Evolutionary conservation across 2,113 vertebrate genomes (phyloP).

Genomic region (Cromileptes altivelis): DNA sequence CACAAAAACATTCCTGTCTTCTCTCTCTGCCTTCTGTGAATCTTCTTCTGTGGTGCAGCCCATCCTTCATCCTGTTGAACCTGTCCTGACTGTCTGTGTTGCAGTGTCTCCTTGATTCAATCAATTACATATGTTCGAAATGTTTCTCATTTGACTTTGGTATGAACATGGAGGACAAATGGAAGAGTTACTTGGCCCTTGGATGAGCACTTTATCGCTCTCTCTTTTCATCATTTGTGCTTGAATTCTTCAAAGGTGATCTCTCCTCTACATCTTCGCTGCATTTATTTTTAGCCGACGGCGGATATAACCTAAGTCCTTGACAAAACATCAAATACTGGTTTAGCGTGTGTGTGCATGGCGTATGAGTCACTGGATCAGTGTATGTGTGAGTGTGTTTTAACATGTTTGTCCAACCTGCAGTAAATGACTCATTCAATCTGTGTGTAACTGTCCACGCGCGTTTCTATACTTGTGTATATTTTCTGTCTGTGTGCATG

Average conservation of each 20-base stretch:
- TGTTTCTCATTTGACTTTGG: slow-evolving; percentile 59
- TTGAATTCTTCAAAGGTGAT: slow-evolving; percentile 66
- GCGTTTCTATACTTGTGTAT: slow-evolving; percentile 43
- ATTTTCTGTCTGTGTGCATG: not conserved
- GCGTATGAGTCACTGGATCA: slow-evolving; percentile 73
- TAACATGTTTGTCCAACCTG: slow-evolving; percentile 79
- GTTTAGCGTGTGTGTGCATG: slow-evolving; percentile 69
- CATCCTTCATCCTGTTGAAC: slow-evolving; percentile 16
- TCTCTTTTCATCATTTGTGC: slow-evolving; percentile 50
- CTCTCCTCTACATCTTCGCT: slow-evolving; percentile 53
- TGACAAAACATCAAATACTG: slow-evolving; percentile 77
- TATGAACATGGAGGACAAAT: slow-evolving; percentile 51
- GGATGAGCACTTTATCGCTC: slow-evolving; percentile 44
- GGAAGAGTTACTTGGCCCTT: slow-evolving; percentile 33
- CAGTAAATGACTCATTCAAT: slow-evolving; percentile 70
- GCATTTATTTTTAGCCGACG: slow-evolving; percentile 72
- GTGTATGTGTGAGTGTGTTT: slow-evolving; percentile 70
- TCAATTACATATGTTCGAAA: slow-evolving; percentile 35
- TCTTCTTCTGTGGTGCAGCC: slow-evolving; percentile 25
- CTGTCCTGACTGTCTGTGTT: slow-evolving; percentile 4
- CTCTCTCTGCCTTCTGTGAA: not conserved
- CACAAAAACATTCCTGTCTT: slow-evolving; percentile 18
- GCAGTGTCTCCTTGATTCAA: slow-evolving; percentile 13
- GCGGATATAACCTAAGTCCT: slow-evolving; percentile 70
- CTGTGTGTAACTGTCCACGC: slow-evolving; percentile 38